Evolutionary conservation across 2,797 vertebrate genomes (phyloP).

Genomic region (Characodon lateralis): DNA sequence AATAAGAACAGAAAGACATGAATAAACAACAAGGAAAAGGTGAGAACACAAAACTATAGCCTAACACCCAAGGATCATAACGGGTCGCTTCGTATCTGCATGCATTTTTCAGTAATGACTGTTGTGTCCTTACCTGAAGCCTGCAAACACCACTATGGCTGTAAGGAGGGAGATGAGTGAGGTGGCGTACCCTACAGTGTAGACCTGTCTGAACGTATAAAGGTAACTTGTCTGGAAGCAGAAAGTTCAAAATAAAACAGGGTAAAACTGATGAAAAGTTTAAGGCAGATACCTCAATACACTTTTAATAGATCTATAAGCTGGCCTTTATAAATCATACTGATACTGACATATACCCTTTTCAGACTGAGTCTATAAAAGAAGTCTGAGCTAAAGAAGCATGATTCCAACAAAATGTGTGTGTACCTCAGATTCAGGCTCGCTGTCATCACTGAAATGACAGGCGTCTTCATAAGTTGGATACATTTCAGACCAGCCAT

Average conservation of each 20-base stretch:
- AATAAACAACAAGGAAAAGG: no score
- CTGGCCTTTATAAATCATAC: background rate
- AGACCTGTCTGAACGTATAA: slow-evolving; percentile 83
- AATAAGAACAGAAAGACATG: no score
- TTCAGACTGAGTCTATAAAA: background rate
- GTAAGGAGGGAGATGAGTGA: slow-evolving; percentile 83
- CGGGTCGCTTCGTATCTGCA: background rate
- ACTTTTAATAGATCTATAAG: background rate
- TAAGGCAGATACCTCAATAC: background rate
- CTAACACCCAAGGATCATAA: no score
- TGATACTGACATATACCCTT: background rate
- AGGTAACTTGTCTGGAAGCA: slow-evolving; percentile 84
- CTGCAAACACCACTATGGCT: slow-evolving; percentile 79
- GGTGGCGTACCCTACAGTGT: slow-evolving; percentile 84
- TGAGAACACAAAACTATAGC: no score
- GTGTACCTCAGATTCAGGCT: slow-evolving; percentile 82
- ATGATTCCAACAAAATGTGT: background rate
- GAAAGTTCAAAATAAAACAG: slow-evolving; percentile 7
- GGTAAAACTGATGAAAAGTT: background rate
- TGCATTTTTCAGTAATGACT: slow-evolving; percentile 10
- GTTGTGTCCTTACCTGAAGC: slow-evolving; percentile 75
- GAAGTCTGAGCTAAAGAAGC: slow-evolving; percentile 3
- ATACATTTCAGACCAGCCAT: slow-evolving; percentile 85
- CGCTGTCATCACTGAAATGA: slow-evolving; percentile 78
- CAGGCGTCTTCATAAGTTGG: slow-evolving; percentile 84